Evolutionary conservation across 2,888 invertebrate genomes (phyloP).

Genomic region (Tuta absoluta): DNA sequence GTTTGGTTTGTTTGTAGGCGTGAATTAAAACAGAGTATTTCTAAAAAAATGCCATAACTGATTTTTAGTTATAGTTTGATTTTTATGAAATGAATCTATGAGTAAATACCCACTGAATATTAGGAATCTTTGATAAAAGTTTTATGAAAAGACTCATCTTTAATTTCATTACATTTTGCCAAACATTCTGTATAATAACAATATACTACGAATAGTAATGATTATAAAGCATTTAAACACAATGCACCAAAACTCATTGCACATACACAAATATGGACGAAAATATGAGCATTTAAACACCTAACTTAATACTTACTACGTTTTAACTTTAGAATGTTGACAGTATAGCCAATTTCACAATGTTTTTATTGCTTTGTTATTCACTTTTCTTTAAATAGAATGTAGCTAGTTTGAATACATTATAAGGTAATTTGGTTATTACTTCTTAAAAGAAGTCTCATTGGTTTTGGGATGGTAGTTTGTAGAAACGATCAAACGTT

Average conservation of each 20-base stretch:
- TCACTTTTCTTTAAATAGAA: background rate
- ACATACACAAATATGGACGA: constrained; percentile 5
- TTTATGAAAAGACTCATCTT: too few relatives aligned
- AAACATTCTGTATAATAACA: too few relatives aligned
- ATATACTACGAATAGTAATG: background rate
- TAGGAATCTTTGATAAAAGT: too few relatives aligned
- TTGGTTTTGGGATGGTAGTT: background rate
- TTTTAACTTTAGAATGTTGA: constrained; percentile 8
- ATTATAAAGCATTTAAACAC: constrained; percentile 1
- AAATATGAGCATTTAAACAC: constrained; percentile 9
- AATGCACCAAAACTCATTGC: constrained; percentile 14
- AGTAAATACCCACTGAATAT: too few relatives aligned
- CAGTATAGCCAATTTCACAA: background rate
- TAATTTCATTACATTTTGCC: too few relatives aligned
- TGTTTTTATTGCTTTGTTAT: background rate
- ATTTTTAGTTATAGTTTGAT: too few relatives aligned
- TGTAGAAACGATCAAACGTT: background rate
- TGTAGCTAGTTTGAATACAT: background rate
- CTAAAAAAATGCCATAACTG: too few relatives aligned
- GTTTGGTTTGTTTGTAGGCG: too few relatives aligned
- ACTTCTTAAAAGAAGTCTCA: constrained; percentile 12
- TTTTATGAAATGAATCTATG: too few relatives aligned
- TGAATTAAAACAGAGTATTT: too few relatives aligned
- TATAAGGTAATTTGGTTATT: background rate
- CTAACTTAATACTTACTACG: constrained; percentile 3